Evolutionary conservation across 2,888 invertebrate genomes (phyloP), one percentile per base, ranked within the genome.

Genomic region (Eupithecia exiguata): DNA sequence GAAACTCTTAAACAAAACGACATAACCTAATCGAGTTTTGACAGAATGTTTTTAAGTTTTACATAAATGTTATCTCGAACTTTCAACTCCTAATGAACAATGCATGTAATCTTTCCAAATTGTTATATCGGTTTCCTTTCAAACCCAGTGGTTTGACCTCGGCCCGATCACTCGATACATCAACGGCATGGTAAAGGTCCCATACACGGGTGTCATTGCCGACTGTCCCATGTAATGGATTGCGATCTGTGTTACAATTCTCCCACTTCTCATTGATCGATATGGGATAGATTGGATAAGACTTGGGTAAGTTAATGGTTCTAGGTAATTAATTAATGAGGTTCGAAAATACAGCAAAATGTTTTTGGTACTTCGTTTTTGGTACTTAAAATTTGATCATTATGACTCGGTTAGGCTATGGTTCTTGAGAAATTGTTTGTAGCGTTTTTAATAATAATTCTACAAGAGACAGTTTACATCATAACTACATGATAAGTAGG

Each of bases 211-310:
- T 72, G 75, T 72, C 72, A 70, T 75, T 62, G 68, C 71, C 69
- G 75, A 63, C 68, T 72, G 69, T n/a, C 68, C 69, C 25, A n/a
- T 49, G 35, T 70, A 75, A 75, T 75, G 75, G 75, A 75, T 75
- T 72, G 70, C 68, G 70, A 75, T 58, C 53, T 53, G 53, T 75
- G 75, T 68, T 63, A 70, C 75, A 68, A 40, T 53, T 68, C 43
- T 65, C 63, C 53, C 53, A 53, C 53, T 53, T 53, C 25, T 25
- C 21, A 25, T 58, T 35, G 71, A 74, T 74, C 74, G 58, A 69
- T 68, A 63, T 46, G 43, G 18, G 62, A 30, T 16, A 30, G 35
- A 62, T 62, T 62, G 7, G 30, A 5, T 62, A 35, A 62, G 62
- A 35, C 4, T 35, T 18, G 9, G 62, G 9, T 58, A 35, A 30